Evolutionary conservation across 2,113 vertebrate genomes (phyloP), one percentile per base, ranked within the genome.

Genomic region (Ancistrus triradiatus): DNA sequence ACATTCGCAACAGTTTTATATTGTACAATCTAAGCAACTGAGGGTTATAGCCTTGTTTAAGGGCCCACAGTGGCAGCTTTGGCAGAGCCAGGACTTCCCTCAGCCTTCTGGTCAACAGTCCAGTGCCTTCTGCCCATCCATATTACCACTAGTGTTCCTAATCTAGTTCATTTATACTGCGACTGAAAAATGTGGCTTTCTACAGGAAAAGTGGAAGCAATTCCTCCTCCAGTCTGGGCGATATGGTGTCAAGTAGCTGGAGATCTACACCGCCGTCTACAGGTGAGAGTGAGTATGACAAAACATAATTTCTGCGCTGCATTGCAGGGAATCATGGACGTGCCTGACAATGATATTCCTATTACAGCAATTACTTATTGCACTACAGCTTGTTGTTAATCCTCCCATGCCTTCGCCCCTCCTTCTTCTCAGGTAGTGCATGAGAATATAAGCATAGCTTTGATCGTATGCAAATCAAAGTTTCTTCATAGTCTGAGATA

Each of bases 211-310:
- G 90, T 33, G 93, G 87, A 49, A 84, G 92, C 15, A 95, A 95
- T 56, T 86, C 87, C 31, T 84, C 87, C 58, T 89, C 92, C 1
- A 90, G 91, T 84, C 86, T 95, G 69, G 91, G 92, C 8, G 93
- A 95, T 83, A 92, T 93, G 74, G 89, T 90, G 74, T 86, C 87
- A 13, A 92, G 92, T 76, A 89, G 81, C 77, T 89, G 94, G 84
- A 93, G 93, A 78, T 93, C 93, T 25, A 93, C 94, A 68, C 93
- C 94, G 67, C 94, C 94, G 69, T 95, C 94, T 79, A 87, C 93
- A 81, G 84, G 84, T 70, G 82, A 85, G 80, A 76, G 83, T 85
- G 78, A 83, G 84, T 83, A 80, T 51, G 74, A 25, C 77, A 78
- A 6, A 7, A 8, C 22, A 13, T n/a, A 17, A 27, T 3, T 22